Conservation (phyloP, 1,140 invertebrate species). For the Zaprionus tsacasi region DNA sequence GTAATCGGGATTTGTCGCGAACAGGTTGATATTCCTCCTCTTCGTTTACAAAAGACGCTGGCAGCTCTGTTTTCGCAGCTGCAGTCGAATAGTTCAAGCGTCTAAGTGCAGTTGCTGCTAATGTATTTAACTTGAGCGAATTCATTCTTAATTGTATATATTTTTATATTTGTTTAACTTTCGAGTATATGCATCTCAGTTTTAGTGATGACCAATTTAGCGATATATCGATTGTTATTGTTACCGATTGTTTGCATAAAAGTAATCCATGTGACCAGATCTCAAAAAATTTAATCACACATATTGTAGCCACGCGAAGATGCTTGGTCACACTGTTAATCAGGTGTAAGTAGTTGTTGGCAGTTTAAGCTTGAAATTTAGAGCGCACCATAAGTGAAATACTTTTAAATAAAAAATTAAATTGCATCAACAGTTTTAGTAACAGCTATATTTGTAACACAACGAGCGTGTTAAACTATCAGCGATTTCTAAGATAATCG, state of each 20-base stretch:
- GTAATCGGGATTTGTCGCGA: slow-evolving; percentile 87
- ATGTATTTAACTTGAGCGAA: slow-evolving; percentile 16
- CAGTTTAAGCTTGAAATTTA: too few species aligned
- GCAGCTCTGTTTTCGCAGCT: slow-evolving; percentile 36
- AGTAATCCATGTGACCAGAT: too few species aligned
- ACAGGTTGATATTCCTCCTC: slow-evolving; percentile 72
- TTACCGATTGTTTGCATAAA: background rate
- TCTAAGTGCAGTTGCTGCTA: slow-evolving; percentile 12
- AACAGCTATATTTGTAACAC: too few species aligned
- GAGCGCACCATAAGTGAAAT: too few species aligned
- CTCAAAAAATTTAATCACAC: too few species aligned
- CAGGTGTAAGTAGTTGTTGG: too few species aligned
- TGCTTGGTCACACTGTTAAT: too few species aligned
- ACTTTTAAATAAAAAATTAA: too few species aligned
- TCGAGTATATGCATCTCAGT: background rate
- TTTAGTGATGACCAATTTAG: background rate
- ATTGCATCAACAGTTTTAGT: too few species aligned
- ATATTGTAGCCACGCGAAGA: too few species aligned
- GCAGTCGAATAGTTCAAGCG: slow-evolving; percentile 36
- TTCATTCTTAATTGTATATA: slow-evolving; percentile 18
- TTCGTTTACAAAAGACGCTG: slow-evolving; percentile 36
- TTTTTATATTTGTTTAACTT: slow-evolving; percentile 3
- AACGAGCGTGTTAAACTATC: background rate
- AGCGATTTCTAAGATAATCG: slow-evolving; percentile 3
- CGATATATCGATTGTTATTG: slow-evolving; percentile 3